Conservation (phyloP, 2,888 invertebrate species). For the Saturnia pavonia region DNA sequence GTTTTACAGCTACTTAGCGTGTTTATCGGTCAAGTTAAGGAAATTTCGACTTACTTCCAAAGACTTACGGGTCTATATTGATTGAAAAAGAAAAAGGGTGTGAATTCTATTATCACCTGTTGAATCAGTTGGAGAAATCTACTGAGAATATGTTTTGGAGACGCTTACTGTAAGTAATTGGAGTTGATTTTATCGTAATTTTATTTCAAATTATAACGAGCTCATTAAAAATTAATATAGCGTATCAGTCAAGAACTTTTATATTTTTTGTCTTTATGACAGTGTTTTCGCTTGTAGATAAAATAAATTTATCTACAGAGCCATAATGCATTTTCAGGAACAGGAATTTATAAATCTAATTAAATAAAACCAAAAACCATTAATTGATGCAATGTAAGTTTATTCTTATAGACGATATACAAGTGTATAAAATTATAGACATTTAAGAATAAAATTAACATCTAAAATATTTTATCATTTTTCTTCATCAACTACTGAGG, state of each 20-base stretch:
- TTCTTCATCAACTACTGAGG: too few relatives aligned
- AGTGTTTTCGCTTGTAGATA: too few relatives aligned
- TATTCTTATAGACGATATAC: too few relatives aligned
- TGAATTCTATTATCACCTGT: conserved; percentile 73
- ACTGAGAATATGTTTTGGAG: conserved; percentile 70
- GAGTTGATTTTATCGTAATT: not conserved
- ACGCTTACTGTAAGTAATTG: conserved; percentile 64
- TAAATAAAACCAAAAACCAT: too few relatives aligned
- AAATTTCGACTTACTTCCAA: conserved; percentile 59
- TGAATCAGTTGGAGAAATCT: conserved; percentile 63
- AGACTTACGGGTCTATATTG: conserved; percentile 63
- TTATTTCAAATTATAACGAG: not conserved
- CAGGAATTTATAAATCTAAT: too few relatives aligned
- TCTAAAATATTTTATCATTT: too few relatives aligned
- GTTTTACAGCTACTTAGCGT: conserved; percentile 47
- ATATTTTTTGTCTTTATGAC: not conserved
- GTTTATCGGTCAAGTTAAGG: conserved; percentile 40
- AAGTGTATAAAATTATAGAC: too few relatives aligned
- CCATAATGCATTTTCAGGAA: too few relatives aligned
- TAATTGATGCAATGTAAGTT: too few relatives aligned
- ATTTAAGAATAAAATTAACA: too few relatives aligned
- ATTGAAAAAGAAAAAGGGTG: conserved; percentile 35
- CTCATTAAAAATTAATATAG: not conserved
- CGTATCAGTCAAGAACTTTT: not conserved
- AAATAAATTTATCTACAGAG: too few relatives aligned